A percentile compares a stretch with the other conserved stretches of the same genome.
These are phyloP conservation scores for Phoxinus dragarum DNA, from an alignment of 2,797 vertebrate genomes.

Conservation along the genomic window DNA sequence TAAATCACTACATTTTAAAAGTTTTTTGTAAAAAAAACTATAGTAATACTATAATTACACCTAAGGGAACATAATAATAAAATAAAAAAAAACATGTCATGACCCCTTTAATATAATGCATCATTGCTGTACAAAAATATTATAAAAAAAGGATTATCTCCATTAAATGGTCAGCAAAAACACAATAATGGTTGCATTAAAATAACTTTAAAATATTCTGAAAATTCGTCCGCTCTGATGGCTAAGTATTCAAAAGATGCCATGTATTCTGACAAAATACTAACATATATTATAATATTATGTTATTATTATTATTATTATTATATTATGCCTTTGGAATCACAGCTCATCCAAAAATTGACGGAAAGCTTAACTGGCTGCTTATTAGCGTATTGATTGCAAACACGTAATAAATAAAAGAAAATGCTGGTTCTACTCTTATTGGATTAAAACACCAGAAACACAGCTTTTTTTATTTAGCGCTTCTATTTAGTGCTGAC, in stretches of 20 bases:
- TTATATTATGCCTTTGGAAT: not conserved
- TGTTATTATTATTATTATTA: not conserved
- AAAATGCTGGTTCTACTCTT: not conserved
- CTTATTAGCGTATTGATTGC: not conserved
- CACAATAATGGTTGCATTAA: not conserved
- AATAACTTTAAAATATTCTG: not conserved
- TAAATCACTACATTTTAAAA: no score
- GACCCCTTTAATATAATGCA: not conserved
- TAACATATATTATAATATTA: not conserved
- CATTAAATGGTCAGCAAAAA: not conserved
- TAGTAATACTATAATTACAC: no score
- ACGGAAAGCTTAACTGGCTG: not conserved
- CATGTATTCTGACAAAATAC: not conserved
- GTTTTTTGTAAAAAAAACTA: no score
- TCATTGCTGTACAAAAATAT: no score
- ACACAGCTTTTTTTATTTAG: not conserved
- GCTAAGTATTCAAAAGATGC: not conserved
- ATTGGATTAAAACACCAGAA: not conserved
- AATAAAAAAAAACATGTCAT: no score
- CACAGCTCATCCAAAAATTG: not conserved
- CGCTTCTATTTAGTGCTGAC: not conserved
- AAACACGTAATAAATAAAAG: not conserved
- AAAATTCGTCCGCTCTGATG: not conserved
- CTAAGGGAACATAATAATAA: no score
- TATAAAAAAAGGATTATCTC: not conserved